Percentiles rank a stretch among this genome's conserved stretches.
Evolutionary conservation across 1,140 invertebrate genomes (phyloP).

Genomic region (Cryptotermes secundus): DNA sequence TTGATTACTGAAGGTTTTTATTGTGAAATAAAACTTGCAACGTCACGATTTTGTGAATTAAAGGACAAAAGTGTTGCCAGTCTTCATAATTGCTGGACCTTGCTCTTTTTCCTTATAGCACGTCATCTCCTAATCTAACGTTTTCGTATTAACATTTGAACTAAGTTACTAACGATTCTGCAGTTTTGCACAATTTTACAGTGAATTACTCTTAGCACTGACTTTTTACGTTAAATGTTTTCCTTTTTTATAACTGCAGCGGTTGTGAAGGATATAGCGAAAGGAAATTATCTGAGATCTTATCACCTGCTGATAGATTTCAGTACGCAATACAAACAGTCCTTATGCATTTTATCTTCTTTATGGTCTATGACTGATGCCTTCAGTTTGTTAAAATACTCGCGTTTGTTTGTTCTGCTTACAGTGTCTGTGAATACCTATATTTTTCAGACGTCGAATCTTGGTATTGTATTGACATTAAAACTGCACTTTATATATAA

Average conservation of each 20-base stretch:
- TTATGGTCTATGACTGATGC: too few relatives aligned
- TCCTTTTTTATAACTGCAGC: background rate
- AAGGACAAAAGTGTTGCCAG: background rate
- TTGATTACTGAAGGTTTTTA: background rate
- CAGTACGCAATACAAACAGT: background rate
- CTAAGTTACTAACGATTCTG: background rate
- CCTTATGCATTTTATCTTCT: too few relatives aligned
- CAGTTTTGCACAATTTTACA: background rate
- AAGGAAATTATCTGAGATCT: background rate
- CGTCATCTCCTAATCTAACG: background rate
- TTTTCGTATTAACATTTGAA: background rate
- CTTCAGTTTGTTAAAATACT: too few relatives aligned
- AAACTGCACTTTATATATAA: too few relatives aligned
- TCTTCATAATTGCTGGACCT: background rate
- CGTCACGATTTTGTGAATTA: background rate
- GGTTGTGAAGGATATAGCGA: background rate
- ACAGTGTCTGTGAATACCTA: too few relatives aligned
- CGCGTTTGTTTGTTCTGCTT: too few relatives aligned
- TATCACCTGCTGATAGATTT: background rate
- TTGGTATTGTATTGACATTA: too few relatives aligned
- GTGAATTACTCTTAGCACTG: background rate
- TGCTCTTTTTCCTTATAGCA: background rate
- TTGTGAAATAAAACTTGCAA: background rate
- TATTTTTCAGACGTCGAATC: too few relatives aligned
- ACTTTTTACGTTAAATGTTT: background rate